phyloP scores from a whole-genome alignment of 2,888 invertebrate species.

The Drosophila acutilabella region DNA sequence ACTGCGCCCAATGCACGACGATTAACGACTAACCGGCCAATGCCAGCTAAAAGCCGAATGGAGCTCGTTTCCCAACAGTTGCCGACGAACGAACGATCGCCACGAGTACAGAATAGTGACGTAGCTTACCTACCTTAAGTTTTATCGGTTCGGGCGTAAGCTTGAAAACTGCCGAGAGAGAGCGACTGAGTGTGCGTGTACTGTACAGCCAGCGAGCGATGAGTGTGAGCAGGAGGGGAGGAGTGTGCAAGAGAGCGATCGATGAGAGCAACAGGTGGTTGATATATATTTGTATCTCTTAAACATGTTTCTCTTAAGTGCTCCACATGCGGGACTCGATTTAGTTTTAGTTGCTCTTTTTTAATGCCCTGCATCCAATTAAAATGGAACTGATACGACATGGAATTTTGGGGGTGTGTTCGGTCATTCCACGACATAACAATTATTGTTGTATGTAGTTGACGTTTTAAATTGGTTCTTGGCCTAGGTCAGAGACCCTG shows the following conservation, averaged over 20 bases:
- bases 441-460: slow-evolving; percentile 31
- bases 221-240: background rate
- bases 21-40: slow-evolving; percentile 55
- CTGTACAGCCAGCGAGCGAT: background rate
- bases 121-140: slow-evolving; percentile 28
- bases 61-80: slow-evolving; percentile 9
- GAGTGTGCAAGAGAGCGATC: background rate
- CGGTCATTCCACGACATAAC: slow-evolving; percentile 8
- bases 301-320: background rate
- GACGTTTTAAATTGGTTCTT: slow-evolving; percentile 44
- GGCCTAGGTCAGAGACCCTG: slow-evolving; percentile 59
- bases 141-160: slow-evolving; percentile 6
- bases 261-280: slow-evolving; percentile 36
- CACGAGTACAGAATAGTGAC: slow-evolving; percentile 58
- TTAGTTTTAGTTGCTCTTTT: background rate
- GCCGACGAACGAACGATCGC: slow-evolving; percentile 61
- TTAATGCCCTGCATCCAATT: background rate
- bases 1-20: slow-evolving; percentile 61
- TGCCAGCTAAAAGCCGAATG: slow-evolving; percentile 14
- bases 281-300: slow-evolving; percentile 30
- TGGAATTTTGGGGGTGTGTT: slow-evolving; percentile 44
- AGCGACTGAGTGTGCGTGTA: background rate
- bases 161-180: background rate
- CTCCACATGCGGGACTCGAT: background rate
- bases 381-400: background rate